Conservation (phyloP, 2,888 invertebrate species). For the Pristionchus maxplancki region DNA sequence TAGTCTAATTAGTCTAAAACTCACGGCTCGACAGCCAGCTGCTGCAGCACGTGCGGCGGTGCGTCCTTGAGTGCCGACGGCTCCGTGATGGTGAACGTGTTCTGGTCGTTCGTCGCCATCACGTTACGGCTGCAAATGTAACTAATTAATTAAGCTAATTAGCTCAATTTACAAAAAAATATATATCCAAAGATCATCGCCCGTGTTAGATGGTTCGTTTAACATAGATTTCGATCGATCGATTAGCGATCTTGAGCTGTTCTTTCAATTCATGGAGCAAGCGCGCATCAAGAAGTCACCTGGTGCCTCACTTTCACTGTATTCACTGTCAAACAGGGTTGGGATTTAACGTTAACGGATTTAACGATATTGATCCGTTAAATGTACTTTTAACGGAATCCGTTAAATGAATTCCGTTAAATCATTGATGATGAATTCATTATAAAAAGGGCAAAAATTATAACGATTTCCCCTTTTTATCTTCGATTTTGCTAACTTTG, state of each 20-base stretch:
- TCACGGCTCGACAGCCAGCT: slow-evolving; percentile 67
- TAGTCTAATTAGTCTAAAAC: neutral
- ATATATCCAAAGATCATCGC: neutral
- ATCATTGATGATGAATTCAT: too few species aligned
- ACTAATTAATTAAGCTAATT: neutral
- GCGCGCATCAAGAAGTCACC: neutral
- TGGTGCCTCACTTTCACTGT: neutral
- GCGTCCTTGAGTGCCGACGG: slow-evolving; percentile 68
- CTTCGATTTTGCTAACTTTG: too few species aligned
- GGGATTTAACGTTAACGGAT: too few species aligned
- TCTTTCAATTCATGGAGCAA: neutral
- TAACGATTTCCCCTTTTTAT: too few species aligned
- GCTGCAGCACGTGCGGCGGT: slow-evolving; percentile 72
- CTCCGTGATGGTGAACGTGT: slow-evolving; percentile 64
- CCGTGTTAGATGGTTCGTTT: too few species aligned
- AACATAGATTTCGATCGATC: too few species aligned
- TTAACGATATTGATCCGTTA: too few species aligned
- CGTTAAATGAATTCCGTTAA: too few species aligned
- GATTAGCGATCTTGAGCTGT: too few species aligned
- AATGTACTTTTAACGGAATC: too few species aligned
- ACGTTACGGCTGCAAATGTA: slow-evolving; percentile 67
- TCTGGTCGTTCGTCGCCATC: slow-evolving; percentile 73
- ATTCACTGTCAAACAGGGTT: too few species aligned
- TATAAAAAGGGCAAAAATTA: too few species aligned
- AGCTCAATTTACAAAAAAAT: neutral